Percentiles rank a stretch among this genome's conserved stretches.
Evolutionary conservation across 2,797 vertebrate genomes (phyloP).

Genomic region (Borostomias antarcticus): DNA sequence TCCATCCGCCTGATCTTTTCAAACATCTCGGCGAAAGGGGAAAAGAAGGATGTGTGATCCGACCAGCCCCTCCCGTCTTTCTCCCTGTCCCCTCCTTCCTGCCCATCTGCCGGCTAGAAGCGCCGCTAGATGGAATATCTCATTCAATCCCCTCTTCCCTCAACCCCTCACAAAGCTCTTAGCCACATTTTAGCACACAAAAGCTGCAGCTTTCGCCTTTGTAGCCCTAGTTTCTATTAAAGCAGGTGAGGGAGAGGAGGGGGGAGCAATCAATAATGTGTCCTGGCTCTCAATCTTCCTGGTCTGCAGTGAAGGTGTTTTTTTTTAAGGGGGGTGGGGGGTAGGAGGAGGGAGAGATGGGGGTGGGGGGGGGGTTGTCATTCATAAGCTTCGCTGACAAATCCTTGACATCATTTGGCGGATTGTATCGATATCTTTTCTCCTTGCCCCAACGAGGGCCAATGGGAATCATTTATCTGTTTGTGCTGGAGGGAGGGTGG

Average conservation of each 20-base stretch:
- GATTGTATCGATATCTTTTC: constrained; percentile 97
- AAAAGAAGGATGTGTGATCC: constrained; percentile 65
- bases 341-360: constrained; percentile 48
- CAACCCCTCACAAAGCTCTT: constrained; percentile 87
- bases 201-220: constrained; percentile 90
- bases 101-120: constrained; percentile 71
- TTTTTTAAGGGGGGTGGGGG: constrained; percentile 47
- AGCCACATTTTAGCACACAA: constrained; percentile 97
- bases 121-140: constrained; percentile 87
- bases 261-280: constrained; percentile 93
- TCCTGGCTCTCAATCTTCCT: constrained; percentile 94
- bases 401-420: constrained; percentile 96
- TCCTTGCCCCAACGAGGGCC: constrained; percentile 87
- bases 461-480: constrained; percentile 98
- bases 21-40: constrained; percentile 67
- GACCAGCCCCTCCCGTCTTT: constrained; percentile 53
- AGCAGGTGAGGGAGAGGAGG: constrained; percentile 78
- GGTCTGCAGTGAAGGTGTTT: constrained; percentile 86
- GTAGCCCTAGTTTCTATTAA: constrained; percentile 92
- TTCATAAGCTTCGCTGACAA: constrained; percentile 97
- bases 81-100: constrained; percentile 55
- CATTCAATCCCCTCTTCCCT: constrained; percentile 87
- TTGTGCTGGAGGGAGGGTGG: constrained; percentile 63
- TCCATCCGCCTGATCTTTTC: constrained; percentile 74
- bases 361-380: constrained; percentile 86